Conservation (phyloP, 2,797 vertebrate genomes). For the Hemibagrus guttatus region DNA sequence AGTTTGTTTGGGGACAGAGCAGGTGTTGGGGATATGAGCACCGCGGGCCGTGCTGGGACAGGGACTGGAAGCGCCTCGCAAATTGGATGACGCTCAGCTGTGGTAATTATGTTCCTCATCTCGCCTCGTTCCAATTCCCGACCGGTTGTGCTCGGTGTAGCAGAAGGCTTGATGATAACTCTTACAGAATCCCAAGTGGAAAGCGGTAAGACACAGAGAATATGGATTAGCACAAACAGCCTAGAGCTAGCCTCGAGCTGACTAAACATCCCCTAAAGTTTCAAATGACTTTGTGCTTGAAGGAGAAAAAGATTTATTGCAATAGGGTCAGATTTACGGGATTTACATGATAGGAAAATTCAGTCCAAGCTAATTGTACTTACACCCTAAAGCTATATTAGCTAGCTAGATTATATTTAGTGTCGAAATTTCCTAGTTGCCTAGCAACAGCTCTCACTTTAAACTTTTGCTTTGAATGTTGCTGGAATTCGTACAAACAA, state of each 20-base stretch:
- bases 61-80: background rate
- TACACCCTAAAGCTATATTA: background rate
- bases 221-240: background rate
- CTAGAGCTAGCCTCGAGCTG: background rate
- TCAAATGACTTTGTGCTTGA: background rate
- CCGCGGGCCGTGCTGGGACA: background rate
- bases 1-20: background rate
- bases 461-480: too few relatives aligned
- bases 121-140: background rate
- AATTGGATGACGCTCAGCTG: conserved; percentile 15
- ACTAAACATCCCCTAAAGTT: background rate
- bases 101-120: conserved; percentile 23
- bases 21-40: background rate
- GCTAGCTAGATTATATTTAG: background rate
- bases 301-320: background rate
- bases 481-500: background rate
- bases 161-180: conserved; percentile 18
- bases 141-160: background rate
- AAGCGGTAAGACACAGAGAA: background rate
- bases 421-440: background rate
- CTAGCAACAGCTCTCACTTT: background rate
- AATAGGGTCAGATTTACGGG: background rate
- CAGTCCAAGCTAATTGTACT: background rate
- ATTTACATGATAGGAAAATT: background rate
- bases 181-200: conserved; percentile 13